Base-by-base conservation (phyloP, 2,888 invertebrate genomes). In the Meiosimyza decipiens region DNA sequence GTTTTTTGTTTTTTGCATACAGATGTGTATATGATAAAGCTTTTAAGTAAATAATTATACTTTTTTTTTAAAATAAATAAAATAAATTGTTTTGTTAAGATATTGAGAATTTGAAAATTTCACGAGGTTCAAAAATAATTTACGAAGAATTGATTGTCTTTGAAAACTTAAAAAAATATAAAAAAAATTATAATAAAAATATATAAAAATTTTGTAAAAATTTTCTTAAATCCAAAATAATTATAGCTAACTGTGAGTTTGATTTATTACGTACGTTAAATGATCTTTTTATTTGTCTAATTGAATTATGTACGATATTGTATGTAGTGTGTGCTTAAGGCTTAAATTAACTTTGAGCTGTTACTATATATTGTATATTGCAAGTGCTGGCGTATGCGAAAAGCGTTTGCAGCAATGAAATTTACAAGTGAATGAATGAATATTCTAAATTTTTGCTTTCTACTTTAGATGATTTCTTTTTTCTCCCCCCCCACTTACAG, bases 21-120 rank as follows among this genome's bases (percentile, higher is more conserved):
- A 40, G 9, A 9, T 40, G 40, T 40, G 40, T 40, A 40, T 40
- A 40, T 40, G 40, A 5, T 40, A 40, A 40, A 40, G 40, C 40
- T 40, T 40, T 40, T 9, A 40, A 40, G 40, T 9, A 40, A 40
- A 40, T 9, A 40, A 40, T 40, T 40, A 40, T 40, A 5, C 9
- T 40, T 40, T 9, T 40, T 40, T 40, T 9, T 40, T 40, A 5
- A 40, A 1, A n/a, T 40, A 40, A 40, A 9, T 40, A 40, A 40
- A 40, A 40, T 40, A 7, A 40, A 9, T 40, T 40, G 9, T 0
- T 40, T 40, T 74, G 55, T 71, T 52, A 52, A 51, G 54, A 57
- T 67, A 66, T 70, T 66, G 67, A 72, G 52, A 71, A 54, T 71
- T 68, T 63, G 62, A 70, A 71, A 68, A 70, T 66, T 74, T 63